phyloP scores from a whole-genome alignment of 1,140 invertebrate genomes.

The Oryctes rhinoceros region DNA sequence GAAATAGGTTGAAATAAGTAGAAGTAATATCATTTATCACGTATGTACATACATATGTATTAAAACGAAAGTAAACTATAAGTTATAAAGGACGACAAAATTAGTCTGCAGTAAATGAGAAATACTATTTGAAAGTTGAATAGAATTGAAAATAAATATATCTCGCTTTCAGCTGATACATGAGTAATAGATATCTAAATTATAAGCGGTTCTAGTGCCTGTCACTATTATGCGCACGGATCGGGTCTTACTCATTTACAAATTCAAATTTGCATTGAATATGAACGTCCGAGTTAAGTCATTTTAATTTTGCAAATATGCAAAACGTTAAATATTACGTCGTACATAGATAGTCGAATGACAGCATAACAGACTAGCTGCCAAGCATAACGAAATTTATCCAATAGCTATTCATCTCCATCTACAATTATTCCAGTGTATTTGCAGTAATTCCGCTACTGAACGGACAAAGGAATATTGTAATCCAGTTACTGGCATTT shows the following conservation, averaged over 20 bases:
- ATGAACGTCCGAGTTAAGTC: background rate
- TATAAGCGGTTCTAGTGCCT: background rate
- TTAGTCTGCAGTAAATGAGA: too few relatives aligned
- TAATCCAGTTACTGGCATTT: constrained; percentile 30
- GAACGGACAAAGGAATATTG: constrained; percentile 28
- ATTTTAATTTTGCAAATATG: background rate
- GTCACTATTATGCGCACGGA: background rate
- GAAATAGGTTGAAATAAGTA: too few relatives aligned
- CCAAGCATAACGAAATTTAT: constrained; percentile 11
- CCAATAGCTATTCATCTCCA: constrained; percentile 25
- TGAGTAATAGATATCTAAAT: too few relatives aligned
- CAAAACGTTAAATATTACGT: background rate
- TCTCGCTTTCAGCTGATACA: too few relatives aligned
- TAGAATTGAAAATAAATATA: too few relatives aligned
- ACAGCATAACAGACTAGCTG: constrained; percentile 12
- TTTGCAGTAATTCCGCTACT: constrained; percentile 19
- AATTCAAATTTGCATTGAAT: background rate
- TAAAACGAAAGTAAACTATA: too few relatives aligned
- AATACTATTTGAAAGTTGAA: too few relatives aligned
- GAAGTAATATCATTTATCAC: too few relatives aligned
- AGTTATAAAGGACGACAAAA: too few relatives aligned
- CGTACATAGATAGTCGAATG: background rate
- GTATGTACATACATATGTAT: too few relatives aligned
- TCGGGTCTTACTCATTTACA: background rate
- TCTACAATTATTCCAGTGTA: constrained; percentile 27